A percentile compares a stretch with the other conserved stretches of the same genome.
These are phyloP conservation scores for Nannoperca obscura DNA, from an alignment of 2,797 vertebrate genomes.

Conservation along the genomic window DNA sequence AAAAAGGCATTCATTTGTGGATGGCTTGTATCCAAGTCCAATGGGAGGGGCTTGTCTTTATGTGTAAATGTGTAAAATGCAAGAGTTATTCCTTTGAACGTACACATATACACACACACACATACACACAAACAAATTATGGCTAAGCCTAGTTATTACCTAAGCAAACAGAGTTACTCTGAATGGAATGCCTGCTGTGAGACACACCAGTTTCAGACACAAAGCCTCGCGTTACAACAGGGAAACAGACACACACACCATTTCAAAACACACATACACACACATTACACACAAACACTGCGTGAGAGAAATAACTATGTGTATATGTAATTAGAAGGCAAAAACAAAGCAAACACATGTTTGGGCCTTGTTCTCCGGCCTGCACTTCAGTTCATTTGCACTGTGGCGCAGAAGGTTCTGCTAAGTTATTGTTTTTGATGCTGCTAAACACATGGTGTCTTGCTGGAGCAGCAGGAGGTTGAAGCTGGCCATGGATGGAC, in stretches of 20 bases:
- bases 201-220: constrained; percentile 73
- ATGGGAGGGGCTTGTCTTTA: constrained; percentile 48
- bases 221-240: constrained; percentile 59
- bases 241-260: constrained; percentile 30
- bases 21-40: constrained; percentile 53
- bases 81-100: constrained; percentile 54
- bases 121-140: constrained; percentile 74
- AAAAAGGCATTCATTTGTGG: constrained; percentile 35
- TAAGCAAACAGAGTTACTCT: constrained; percentile 71
- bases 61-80: constrained; percentile 57
- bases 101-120: constrained; percentile 31
- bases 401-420: constrained; percentile 62
- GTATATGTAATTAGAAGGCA: constrained; percentile 82
- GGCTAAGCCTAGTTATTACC: constrained; percentile 77
- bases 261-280: constrained; percentile 35
- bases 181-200: constrained; percentile 76
- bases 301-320: constrained; percentile 76
- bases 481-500: constrained; percentile 39
- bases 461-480: constrained; percentile 37
- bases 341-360: constrained; percentile 82
- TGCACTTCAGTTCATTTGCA: constrained; percentile 68
- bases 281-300: constrained; percentile 44
- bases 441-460: constrained; percentile 73
- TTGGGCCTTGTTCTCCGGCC: constrained; percentile 74
- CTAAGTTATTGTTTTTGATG: constrained; percentile 65